Evolutionary conservation across 2,797 vertebrate genomes (phyloP), one percentile per base, ranked within the genome.

Genomic region (Pangasius djambal): DNA sequence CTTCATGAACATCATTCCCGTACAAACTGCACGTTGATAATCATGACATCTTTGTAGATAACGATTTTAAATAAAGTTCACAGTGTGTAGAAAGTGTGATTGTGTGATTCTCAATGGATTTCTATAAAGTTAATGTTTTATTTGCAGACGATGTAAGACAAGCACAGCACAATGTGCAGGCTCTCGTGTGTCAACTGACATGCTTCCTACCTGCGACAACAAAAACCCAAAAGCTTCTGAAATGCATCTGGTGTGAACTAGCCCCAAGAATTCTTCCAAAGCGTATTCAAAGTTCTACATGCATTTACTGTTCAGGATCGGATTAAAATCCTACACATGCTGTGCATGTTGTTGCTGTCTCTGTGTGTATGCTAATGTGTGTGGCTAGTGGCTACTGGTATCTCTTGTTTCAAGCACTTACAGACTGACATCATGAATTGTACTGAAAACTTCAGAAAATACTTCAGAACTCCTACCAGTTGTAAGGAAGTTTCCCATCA

Each of bases 401-500:
- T 84, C 59, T 85, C 18, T 78, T 37, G 18, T 22, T 12, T 86
- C 6, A 28, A 34, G 31, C 28, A 3, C 22, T 44, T 44, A 20
- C n/a, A 69, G 18, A 34, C 22, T 70, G 34, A 59, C 34, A 48
- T 61, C 67, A 13, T 81, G 31, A 78, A 15, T 16, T 78, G 9
- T 69, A 70, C 20, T 75, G 16, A 83, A 25, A 57, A 79, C 8
- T 57, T 34, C 6, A 72, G 55, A 57, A 83, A 52, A 16, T 8
- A 0, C 13, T 34, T 79, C 37, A 37, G 40, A 77, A 81, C 1
- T 89, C 97, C 92, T 96, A 99, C 98, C 98, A 99, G 88, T 98
- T 99, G 91, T 99, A 99, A 0, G 98, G 98, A 61, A 99, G 97
- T 78, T 99, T 99, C 31, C 98, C 98, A 59, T 99, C 98, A 88